Evolutionary conservation across 2,113 vertebrate genomes (phyloP).

Genomic region (Pagrus major): DNA sequence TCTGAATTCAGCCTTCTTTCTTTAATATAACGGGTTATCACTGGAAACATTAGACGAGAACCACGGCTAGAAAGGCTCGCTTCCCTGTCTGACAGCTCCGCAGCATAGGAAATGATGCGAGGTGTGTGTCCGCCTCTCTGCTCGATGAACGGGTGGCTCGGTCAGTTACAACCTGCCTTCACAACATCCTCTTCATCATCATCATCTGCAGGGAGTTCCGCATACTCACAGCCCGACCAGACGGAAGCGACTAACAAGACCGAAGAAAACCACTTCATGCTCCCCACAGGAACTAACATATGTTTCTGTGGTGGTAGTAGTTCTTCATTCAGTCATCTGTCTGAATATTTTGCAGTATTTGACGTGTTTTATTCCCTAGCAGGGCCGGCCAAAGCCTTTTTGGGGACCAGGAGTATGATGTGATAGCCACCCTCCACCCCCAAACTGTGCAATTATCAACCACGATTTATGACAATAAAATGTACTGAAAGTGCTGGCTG

Average conservation of each 20-base stretch:
- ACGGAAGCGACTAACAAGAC: slow-evolving; percentile 26
- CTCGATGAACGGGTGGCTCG: slow-evolving; percentile 30
- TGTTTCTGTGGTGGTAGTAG: background rate
- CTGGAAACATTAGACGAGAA: background rate
- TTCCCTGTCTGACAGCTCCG: background rate
- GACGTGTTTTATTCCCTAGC: background rate
- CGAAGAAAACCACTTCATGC: background rate
- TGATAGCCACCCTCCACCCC: background rate
- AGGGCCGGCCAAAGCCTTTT: background rate
- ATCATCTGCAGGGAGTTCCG: slow-evolving; percentile 75
- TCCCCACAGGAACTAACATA: background rate
- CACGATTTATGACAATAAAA: background rate
- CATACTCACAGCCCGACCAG: slow-evolving; percentile 57
- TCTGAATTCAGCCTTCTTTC: background rate
- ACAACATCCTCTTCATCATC: slow-evolving; percentile 71
- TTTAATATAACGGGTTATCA: background rate
- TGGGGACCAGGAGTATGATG: background rate
- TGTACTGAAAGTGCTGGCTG: background rate
- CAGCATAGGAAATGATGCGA: slow-evolving; percentile 19
- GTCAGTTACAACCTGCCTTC: slow-evolving; percentile 70
- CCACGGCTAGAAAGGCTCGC: background rate
- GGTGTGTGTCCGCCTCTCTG: slow-evolving; percentile 26
- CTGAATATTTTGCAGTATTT: background rate
- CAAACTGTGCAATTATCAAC: background rate
- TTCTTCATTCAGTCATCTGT: background rate